Base-by-base conservation (phyloP, 2,888 invertebrate genomes). In the Lasius fuliginosus region DNA sequence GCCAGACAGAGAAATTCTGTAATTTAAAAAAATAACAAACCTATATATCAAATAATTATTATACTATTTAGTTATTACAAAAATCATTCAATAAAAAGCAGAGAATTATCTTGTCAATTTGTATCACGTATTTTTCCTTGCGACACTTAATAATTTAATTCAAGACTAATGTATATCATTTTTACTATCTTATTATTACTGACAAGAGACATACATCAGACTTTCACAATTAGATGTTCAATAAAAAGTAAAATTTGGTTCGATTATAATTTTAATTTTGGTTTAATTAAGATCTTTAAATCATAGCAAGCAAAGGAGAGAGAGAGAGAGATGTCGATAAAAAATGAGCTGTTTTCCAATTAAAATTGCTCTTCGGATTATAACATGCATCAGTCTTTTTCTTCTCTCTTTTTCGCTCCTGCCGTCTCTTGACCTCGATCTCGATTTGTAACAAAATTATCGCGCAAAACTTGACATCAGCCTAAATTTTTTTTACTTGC, bases 361-460 rank as follows among this genome's bases (percentile, higher is more conserved):
- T 58, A 18, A 5, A 58, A 30, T 30, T 60, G 9, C 42, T 12
- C 30, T 62, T 60, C 1, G n/a, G 15, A 27, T 36, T 12, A 30
- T 12, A 5, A 15, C 8, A 0, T 27, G 23, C 12, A 27, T n/a
- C 9, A 49, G 6, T 49, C 42, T 9, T 30, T 33, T 62, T 5
- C 58, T 75, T 74, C 40, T 30, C 49, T 77, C 42, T 58, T 9
- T 53, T 68, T 42, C 18, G 11, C 30, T 40, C 42, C 9, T 46
- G 33, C 40, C 18, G 77, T 42, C 53, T 79, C 40, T 81, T 87
- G 88, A 83, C 88, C 90, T 87, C 89, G 86, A 87, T 89, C 87
- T 77, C 85, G 58, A 86, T 91, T 90, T 85, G 56, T 42, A 68
- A 73, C 56, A 36, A 67, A 89, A 89, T 89, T 89, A 87, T 86